Base-by-base conservation (phyloP, 2,888 invertebrate species). In the Acleris sparsana region DNA sequence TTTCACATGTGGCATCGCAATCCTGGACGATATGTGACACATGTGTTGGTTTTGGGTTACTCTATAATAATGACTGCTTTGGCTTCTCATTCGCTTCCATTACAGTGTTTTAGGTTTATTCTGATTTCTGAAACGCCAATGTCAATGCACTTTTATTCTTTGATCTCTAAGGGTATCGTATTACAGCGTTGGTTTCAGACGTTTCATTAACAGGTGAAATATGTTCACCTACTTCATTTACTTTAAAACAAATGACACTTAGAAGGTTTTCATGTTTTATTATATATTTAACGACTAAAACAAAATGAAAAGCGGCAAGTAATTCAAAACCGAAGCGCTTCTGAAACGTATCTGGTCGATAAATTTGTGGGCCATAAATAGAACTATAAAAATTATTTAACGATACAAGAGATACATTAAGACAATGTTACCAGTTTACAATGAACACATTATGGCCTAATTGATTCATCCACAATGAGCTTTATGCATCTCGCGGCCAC, bases 1-100 rank as follows among this genome's bases (percentile, higher is more conserved):
- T 86, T 89, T 86, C 89, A 92, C 92, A 92, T 92, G 89, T 92
- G 92, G 91, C 88, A 86, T 88, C 88, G 92, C 91, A 92, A 92
- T 91, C 90, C 87, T 90, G 90, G 86, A 85, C 88, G 91, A 91
- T 90, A 90, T 91, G 89, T 84, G 88, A 88, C 92, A 92, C 91
- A 92, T 92, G 92, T 92, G 90, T 80, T 77, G 89, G 92, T 92
- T 86, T 92, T 85, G 78, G 84, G 89, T 92, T 92, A 89, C 92
- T 86, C 76, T 73, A 85, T 86, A 86, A 89, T 89, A 90, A 90
- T 88, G 88, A 89, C 85, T 88, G 85, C 79, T 83, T 87, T 87
- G 82, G 85, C 83, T 86, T 87, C 88, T 87, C 88, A 86, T 83
- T 76, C 71, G 75, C 79, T 81, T 83, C 46, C 86, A 85, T 87